Percentiles rank a stretch among this genome's conserved stretches.
These are phyloP conservation scores for Rhynchotus rufescens DNA, from an alignment of 2,797 vertebrate species.

Conservation along the genomic window DNA sequence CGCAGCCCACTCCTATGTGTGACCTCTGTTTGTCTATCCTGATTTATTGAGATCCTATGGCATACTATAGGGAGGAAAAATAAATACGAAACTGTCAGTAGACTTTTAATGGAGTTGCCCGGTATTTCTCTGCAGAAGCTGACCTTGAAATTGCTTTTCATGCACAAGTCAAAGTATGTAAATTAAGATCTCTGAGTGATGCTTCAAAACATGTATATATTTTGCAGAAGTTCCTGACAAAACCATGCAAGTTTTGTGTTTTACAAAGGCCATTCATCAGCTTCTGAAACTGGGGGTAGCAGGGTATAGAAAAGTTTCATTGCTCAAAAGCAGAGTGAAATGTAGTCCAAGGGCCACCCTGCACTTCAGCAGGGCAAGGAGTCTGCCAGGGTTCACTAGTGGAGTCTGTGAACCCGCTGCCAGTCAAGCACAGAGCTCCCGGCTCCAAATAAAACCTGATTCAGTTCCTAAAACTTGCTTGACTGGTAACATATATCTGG, in stretches of 20 bases:
- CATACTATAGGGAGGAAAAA: constrained; percentile 79
- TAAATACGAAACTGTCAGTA: constrained; percentile 82
- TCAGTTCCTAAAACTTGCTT: neutral
- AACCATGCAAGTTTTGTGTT: constrained; percentile 66
- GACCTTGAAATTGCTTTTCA: constrained; percentile 86
- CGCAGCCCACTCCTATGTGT: constrained; percentile 11
- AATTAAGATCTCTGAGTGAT: constrained; percentile 79
- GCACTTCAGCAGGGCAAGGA: neutral
- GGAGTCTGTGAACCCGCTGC: neutral
- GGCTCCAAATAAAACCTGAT: neutral
- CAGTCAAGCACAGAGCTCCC: neutral
- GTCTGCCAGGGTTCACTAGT: neutral
- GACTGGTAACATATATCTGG: neutral
- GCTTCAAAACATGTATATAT: constrained; percentile 68
- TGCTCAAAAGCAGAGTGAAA: neutral
- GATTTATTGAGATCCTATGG: constrained; percentile 79
- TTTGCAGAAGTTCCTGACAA: constrained; percentile 75
- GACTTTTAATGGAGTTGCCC: constrained; percentile 83
- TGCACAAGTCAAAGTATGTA: constrained; percentile 85
- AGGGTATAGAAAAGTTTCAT: neutral
- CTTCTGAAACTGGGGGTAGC: neutral
- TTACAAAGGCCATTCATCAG: constrained; percentile 55
- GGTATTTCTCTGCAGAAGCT: constrained; percentile 77
- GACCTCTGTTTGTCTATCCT: constrained; percentile 81
- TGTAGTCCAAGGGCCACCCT: constrained; percentile 10